Conservation (phyloP, 2,113 vertebrate species). For the Diadophis punctatus region DNA sequence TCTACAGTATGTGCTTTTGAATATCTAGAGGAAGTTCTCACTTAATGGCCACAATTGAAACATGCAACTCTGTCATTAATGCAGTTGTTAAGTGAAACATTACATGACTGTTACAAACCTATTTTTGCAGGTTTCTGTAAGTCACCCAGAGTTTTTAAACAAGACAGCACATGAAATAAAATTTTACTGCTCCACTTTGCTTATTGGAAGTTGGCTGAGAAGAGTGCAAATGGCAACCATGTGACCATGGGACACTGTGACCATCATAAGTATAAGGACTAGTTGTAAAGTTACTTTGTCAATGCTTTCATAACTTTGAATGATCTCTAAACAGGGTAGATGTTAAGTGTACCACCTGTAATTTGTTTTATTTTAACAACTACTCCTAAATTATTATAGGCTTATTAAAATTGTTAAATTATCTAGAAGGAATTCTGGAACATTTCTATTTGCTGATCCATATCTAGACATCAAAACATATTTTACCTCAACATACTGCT, state of each 20-base stretch:
- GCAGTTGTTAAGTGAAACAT: background rate
- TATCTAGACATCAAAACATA: background rate
- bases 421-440: background rate
- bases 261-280: background rate
- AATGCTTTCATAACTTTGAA: background rate
- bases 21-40: background rate
- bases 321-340: background rate
- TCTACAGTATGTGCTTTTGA: background rate
- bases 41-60: too few relatives aligned
- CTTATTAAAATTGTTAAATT: background rate
- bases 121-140: background rate
- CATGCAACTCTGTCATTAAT: background rate
- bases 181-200: background rate
- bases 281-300: background rate
- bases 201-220: background rate
- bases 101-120: background rate
- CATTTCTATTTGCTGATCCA: background rate
- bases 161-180: background rate
- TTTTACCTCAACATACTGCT: background rate
- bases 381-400: background rate
- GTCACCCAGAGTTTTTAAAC: background rate
- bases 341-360: background rate
- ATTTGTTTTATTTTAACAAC: background rate
- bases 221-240: background rate
- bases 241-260: background rate